A percentile compares a stretch with the other conserved stretches of the same genome.
These are phyloP conservation scores for Eupithecia exiguata DNA, from an alignment of 2,888 invertebrate species.

Conservation along the genomic window DNA sequence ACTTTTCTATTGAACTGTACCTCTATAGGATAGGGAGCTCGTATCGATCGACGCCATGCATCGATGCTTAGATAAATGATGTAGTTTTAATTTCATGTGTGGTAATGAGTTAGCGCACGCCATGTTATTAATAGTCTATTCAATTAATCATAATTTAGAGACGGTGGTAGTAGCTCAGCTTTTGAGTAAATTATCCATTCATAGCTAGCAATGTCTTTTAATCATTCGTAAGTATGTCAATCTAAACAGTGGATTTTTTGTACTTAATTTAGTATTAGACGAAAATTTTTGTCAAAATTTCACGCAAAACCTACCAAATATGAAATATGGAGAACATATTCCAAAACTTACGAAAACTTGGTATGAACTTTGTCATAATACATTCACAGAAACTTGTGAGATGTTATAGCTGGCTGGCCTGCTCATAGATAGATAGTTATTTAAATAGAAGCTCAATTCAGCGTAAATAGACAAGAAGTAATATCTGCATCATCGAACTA, in stretches of 20 bases:
- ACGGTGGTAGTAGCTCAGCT: not conserved
- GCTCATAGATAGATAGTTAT: no score
- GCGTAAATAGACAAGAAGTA: not conserved
- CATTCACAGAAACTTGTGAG: no score
- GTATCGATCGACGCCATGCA: constrained; percentile 54
- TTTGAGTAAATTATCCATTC: no score
- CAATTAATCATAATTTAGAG: constrained; percentile 11
- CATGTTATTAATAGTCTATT: constrained; percentile 20
- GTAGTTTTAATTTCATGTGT: constrained; percentile 20
- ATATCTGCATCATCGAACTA: not conserved
- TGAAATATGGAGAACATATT: no score
- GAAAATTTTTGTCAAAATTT: no score
- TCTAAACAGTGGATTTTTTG: no score
- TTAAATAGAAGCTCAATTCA: not conserved
- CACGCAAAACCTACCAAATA: no score
- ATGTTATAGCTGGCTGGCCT: no score
- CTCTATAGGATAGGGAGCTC: not conserved
- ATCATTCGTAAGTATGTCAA: not conserved
- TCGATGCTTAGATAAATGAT: constrained; percentile 33
- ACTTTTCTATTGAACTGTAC: constrained; percentile 19
- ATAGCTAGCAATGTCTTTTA: not conserved
- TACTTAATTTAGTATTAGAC: no score
- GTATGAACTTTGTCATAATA: no score
- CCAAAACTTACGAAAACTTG: no score
- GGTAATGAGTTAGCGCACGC: constrained; percentile 27